phyloP scores from a whole-genome alignment of 2,113 vertebrate species.

The Pseudopodoces humilis region DNA sequence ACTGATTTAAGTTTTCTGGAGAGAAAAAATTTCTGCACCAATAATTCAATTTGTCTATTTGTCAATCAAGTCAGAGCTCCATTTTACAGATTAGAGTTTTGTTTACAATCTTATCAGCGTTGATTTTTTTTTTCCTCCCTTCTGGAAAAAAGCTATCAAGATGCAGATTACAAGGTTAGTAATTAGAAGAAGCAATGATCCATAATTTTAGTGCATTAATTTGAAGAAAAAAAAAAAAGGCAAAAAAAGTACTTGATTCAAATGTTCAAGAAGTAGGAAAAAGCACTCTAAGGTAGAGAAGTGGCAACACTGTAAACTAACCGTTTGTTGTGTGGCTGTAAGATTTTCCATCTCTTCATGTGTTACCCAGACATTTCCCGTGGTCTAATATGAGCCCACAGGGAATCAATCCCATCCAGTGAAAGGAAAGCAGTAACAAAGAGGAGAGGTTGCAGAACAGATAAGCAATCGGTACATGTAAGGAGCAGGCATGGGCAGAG shows the following conservation, averaged over 20 bases:
- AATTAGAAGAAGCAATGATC: neutral
- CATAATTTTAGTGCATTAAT: neutral
- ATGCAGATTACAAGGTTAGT: slow-evolving; percentile 6
- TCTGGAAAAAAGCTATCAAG: neutral
- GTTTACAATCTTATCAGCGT: neutral
- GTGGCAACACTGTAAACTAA: slow-evolving; percentile 81
- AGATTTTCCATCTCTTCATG: slow-evolving; percentile 99
- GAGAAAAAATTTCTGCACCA: neutral
- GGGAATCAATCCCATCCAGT: slow-evolving; percentile 79
- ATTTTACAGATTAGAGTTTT: neutral
- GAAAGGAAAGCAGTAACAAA: slow-evolving; percentile 78
- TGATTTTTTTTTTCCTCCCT: neutral
- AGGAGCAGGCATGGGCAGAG: slow-evolving; percentile 64
- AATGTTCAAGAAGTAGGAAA: slow-evolving; percentile 3
- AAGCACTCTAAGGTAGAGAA: slow-evolving; percentile 13
- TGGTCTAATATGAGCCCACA: slow-evolving; percentile 87
- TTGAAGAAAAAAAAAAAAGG: neutral
- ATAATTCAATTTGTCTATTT: neutral
- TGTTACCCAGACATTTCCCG: slow-evolving; percentile 99
- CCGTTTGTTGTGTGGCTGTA: slow-evolving; percentile 92
- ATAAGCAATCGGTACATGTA: slow-evolving; percentile 71
- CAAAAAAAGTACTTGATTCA: slow-evolving; percentile 41
- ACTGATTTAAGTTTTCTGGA: slow-evolving; percentile 19
- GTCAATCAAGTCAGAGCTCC: neutral
- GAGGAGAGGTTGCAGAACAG: slow-evolving; percentile 80